Evolutionary conservation across 2,113 vertebrate species (phyloP), one percentile per base, ranked within the genome.

Genomic region (Clupea harengus): DNA sequence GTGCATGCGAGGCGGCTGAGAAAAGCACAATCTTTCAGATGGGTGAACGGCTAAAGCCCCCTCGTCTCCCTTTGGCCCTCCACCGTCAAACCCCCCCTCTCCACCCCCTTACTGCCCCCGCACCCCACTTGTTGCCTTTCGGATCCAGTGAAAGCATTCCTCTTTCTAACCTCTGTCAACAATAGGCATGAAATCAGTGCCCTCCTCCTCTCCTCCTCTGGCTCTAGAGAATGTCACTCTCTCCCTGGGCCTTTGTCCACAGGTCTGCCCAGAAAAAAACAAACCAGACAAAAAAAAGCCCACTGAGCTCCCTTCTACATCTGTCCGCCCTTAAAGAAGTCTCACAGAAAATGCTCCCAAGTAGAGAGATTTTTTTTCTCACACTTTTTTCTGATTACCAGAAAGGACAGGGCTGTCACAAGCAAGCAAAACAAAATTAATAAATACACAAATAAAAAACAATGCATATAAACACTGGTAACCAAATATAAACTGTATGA

Each of bases 11-110:
- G 92, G 94, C 94, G 93, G 94, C 95, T 94, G 95, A 95, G 95
- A 97, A 97, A 96, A 96, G 96, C 95, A 50, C 95, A 96, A 95
- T 97, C 97, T 97, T 96, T 97, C 96, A 96, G 97, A 95, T 96
- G 96, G 95, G 93, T 96, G 97, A 96, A 95, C 96, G 95, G 96
- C 95, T 96, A 97, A 97, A 95, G 95, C 94, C 93, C 83, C 90
- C 93, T 95, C 94, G 85, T 85, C 89, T 90, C 46, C 44, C 25
- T 25, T 25, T 67, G 9, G 28, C 72, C 46, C 39, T 54, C 83
- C 72, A 78, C 72, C 64, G 28, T 15, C 72, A 32, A 15, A 3
- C 72, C 72, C 72, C 72, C 72, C 25, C 3, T 39, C 17, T 39
- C 44, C 46, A 45, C 81, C 93, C 92, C 91, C 10, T 83, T 90